Percentiles rank a stretch among this genome's conserved stretches.
These are phyloP conservation scores for Tolypeutes matacus DNA, from an alignment of 2,797 vertebrate genomes.

Conservation along the genomic window DNA sequence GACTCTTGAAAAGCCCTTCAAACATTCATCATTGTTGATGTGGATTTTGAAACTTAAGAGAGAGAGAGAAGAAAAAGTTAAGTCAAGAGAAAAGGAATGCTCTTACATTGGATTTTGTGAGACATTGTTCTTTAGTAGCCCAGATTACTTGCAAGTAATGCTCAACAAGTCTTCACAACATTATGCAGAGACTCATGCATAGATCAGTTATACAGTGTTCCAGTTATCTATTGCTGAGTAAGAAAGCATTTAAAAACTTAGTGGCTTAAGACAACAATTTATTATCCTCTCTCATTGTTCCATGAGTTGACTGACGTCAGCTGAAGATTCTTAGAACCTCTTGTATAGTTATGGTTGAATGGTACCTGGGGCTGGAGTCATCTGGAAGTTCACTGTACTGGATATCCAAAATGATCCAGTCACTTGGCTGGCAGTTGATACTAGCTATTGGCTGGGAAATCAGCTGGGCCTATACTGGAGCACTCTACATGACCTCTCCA, in stretches of 20 bases:
- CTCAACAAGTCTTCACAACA: neutral
- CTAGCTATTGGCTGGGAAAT: neutral
- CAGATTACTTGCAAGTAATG: neutral
- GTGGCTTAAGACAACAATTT: neutral
- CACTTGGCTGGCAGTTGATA: neutral
- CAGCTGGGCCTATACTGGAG: neutral
- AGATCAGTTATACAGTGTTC: neutral
- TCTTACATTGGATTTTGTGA: neutral
- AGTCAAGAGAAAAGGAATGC: neutral
- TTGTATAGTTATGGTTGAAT: neutral
- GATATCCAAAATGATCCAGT: neutral
- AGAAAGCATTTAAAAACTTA: neutral
- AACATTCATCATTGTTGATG: neutral
- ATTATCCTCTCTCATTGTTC: neutral
- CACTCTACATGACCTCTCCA: neutral
- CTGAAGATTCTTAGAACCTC: neutral
- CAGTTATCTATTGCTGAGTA: neutral
- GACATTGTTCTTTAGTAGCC: neutral
- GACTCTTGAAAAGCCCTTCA: neutral
- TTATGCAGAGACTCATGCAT: neutral
- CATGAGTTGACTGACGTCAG: neutral
- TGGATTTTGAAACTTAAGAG: slow-evolving; percentile 9
- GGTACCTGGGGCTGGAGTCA: neutral
- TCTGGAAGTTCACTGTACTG: neutral
- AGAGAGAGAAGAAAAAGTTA: neutral